phyloP scores from a whole-genome alignment of 2,888 invertebrate genomes.

The Apotomis betuletana region DNA sequence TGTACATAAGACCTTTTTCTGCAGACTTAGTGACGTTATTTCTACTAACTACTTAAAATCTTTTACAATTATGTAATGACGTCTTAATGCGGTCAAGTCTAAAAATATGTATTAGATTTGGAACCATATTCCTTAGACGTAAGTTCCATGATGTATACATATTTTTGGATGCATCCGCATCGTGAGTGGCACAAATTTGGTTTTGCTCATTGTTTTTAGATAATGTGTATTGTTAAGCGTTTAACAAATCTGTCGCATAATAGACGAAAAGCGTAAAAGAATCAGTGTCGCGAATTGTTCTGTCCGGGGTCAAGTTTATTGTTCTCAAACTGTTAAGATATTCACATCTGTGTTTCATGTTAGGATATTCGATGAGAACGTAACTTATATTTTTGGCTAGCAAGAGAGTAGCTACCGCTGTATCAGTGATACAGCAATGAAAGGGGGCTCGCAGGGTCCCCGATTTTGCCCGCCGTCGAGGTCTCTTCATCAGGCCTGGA shows the following conservation, averaged over 20 bases:
- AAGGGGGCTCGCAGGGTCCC: too few species aligned
- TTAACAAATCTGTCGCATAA: slow-evolving; percentile 16
- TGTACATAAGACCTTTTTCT: slow-evolving; percentile 6
- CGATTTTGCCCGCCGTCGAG: too few species aligned
- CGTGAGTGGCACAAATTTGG: slow-evolving; percentile 1
- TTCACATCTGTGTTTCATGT: not conserved
- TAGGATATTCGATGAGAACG: not conserved
- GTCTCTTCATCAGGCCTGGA: too few species aligned
- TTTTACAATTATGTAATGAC: slow-evolving; percentile 19
- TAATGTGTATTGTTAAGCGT: slow-evolving; percentile 7
- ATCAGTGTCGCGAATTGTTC: not conserved
- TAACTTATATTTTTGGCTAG: not conserved
- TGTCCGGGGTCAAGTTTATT: not conserved
- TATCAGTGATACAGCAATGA: too few species aligned
- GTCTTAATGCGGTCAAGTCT: slow-evolving; percentile 1
- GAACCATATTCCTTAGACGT: not conserved
- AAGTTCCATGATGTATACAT: not conserved
- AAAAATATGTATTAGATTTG: slow-evolving; percentile 3
- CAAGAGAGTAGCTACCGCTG: too few species aligned
- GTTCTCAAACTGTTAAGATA: not conserved
- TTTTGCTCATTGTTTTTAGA: slow-evolving; percentile 26
- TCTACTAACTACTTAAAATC: slow-evolving; percentile 5
- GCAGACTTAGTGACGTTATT: not conserved
- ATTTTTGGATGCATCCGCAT: not conserved
- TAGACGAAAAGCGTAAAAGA: slow-evolving; percentile 11